These are phyloP conservation scores for Drosophila nr. fundita DNA, from an alignment of 2,888 invertebrate genomes.

Conservation along the genomic window DNA sequence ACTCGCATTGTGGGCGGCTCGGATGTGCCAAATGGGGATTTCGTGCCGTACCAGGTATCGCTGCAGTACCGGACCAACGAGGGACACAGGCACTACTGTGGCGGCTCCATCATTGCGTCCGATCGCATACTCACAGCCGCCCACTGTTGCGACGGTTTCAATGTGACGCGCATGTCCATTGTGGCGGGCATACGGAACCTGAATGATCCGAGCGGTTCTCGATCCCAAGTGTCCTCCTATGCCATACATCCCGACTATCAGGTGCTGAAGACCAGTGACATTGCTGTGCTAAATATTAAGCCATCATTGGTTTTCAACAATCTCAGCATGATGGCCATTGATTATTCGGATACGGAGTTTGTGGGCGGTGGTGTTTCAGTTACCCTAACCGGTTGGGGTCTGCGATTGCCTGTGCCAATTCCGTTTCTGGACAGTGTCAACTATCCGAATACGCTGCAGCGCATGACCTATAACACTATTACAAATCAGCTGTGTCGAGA, in stretches of 20 bases:
- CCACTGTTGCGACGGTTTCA: conserved; percentile 80
- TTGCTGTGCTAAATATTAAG: conserved; percentile 79
- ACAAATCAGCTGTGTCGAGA: conserved; percentile 77
- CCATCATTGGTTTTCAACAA: conserved; percentile 74
- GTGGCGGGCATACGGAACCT: conserved; percentile 79
- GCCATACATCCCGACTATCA: conserved; percentile 82
- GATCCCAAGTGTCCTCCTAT: conserved; percentile 68
- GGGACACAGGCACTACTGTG: conserved; percentile 80
- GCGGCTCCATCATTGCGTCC: conserved; percentile 82
- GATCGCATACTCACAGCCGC: conserved; percentile 83
- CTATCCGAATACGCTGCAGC: conserved; percentile 80
- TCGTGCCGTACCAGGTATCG: conserved; percentile 84
- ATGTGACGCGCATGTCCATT: conserved; percentile 69
- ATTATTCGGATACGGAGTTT: conserved; percentile 53
- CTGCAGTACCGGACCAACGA: conserved; percentile 70
- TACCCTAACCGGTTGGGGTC: conserved; percentile 84
- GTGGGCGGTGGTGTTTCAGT: conserved; percentile 73
- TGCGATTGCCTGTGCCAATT: conserved; percentile 72
- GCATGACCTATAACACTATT: conserved; percentile 78
- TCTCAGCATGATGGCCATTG: conserved; percentile 83
- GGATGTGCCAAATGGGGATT: conserved; percentile 67
- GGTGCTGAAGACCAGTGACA: conserved; percentile 79
- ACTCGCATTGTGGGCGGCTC: conserved; percentile 80
- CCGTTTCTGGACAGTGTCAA: conserved; percentile 70
- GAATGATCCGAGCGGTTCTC: conserved; percentile 53